Evolutionary conservation across 2,113 vertebrate species (phyloP), one percentile per base, ranked within the genome.

Genomic region (Sarotherodon lohbergeri): DNA sequence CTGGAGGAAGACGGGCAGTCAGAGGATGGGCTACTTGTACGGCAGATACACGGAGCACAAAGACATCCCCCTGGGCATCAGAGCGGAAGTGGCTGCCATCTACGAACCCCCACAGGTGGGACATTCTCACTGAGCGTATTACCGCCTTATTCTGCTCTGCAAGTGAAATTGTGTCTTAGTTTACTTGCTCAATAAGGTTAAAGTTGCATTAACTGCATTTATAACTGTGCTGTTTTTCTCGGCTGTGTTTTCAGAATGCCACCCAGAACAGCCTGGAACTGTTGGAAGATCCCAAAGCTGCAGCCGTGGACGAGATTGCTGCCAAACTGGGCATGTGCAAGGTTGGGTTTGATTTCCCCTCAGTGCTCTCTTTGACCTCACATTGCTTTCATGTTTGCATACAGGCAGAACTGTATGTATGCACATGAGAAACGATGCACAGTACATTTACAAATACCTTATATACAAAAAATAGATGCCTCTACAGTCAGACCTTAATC

Each of bases 1-100:
- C 95, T 99, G 99, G 99, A 96, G 99, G 92, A 99, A 99, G 96
- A 99, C 99, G 1, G 99, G 99, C 36, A 98, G 96, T 90, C 99
- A 99, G 83, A 97, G 98, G 36, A 97, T 99, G 17, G 99, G 99
- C 0, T 99, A 98, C 66, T 90, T 99, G 80, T 99, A 99, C 0
- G 99, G 99, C 11, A 96, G 97, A 39, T 99, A 98, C 96, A 99
- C 98, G 0, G 99, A 99, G 95, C 98, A 99, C 96, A 99, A 96
- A 63, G 99, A 99, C 97, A 99, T 99, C 92, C 98, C 99, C 0
- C 96, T 99, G 80, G 99, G 97, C 36, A 98, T 99, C 95, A 95
- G 99, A 71, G 99, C 98, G 0, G 99, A 99, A 91, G 98, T 99
- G 27, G 98, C 98, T 0, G 98, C 98, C 86, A 99, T 99, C 91